Conservation (phyloP, 1,140 invertebrate species). For the Coelopa frigida region DNA sequence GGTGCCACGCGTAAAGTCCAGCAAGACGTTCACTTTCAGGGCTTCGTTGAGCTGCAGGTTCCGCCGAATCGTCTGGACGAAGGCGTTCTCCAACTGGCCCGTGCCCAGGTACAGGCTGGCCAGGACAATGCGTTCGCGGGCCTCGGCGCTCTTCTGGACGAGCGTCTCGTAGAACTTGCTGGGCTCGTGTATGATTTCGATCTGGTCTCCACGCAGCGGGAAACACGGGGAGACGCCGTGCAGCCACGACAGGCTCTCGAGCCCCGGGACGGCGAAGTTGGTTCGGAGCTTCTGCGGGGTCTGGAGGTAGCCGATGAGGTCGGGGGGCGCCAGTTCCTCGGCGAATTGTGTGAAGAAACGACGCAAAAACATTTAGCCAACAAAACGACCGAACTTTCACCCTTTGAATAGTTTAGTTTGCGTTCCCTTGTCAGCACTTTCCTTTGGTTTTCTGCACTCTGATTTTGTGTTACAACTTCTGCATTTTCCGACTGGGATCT, state of each 20-base stretch:
- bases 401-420: too few species aligned
- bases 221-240: conserved; percentile 62
- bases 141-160: conserved; percentile 59
- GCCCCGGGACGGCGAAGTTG: conserved; percentile 7
- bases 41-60: conserved; percentile 49
- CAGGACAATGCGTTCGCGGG: conserved; percentile 73
- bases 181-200: conserved; percentile 68
- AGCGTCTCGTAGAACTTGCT: conserved; percentile 67
- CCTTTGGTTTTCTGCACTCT: too few species aligned
- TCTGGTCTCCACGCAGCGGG: conserved; percentile 59
- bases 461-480: too few species aligned
- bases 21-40: conserved; percentile 74
- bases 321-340: conserved; percentile 25
- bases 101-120: conserved; percentile 93
- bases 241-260: conserved; percentile 57
- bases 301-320: conserved; percentile 30
- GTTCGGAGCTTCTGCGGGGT: conserved; percentile 18
- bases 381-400: too few species aligned
- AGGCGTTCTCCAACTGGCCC: conserved; percentile 70
- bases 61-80: conserved; percentile 60
- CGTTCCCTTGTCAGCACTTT: too few species aligned
- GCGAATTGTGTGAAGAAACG: conserved; percentile 31
- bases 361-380: conserved; percentile 32
- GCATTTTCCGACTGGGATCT: too few species aligned
- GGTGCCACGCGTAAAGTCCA: conserved; percentile 88